phyloP scores from a whole-genome alignment of 2,797 vertebrate species.

The Scomberomorus guttatus region DNA sequence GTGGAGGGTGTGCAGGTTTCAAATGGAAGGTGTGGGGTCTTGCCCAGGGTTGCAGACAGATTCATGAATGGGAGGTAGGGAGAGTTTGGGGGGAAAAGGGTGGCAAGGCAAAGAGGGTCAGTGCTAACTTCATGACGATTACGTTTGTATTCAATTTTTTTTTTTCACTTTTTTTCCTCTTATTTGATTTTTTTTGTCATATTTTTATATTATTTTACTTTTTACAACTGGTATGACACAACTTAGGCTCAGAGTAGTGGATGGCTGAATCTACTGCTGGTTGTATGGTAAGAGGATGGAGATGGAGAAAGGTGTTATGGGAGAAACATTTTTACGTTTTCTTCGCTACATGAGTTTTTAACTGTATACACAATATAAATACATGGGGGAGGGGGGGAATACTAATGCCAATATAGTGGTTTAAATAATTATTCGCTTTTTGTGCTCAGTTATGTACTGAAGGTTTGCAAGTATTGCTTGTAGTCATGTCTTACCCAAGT shows the following conservation, averaged over 20 bases:
- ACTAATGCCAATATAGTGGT: slow-evolving; percentile 57
- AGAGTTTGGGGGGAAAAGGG: slow-evolving; percentile 64
- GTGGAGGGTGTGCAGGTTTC: slow-evolving; percentile 47
- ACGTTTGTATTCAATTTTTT: slow-evolving; percentile 58
- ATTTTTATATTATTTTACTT: slow-evolving; percentile 78
- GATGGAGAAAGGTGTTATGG: slow-evolving; percentile 80
- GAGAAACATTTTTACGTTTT: slow-evolving; percentile 60
- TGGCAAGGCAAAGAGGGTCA: slow-evolving; percentile 79
- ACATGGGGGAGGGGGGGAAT: slow-evolving; percentile 47
- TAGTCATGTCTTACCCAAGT: slow-evolving; percentile 71
- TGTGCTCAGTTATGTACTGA: slow-evolving; percentile 79
- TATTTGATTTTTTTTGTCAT: slow-evolving; percentile 67
- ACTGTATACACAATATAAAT: slow-evolving; percentile 74
- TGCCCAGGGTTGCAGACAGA: slow-evolving; percentile 90
- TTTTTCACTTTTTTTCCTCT: slow-evolving; percentile 49
- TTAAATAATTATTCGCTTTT: slow-evolving; percentile 69
- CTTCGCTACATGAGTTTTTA: slow-evolving; percentile 76
- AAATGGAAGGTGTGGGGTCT: slow-evolving; percentile 73
- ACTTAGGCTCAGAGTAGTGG: slow-evolving; percentile 84
- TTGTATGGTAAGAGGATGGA: slow-evolving; percentile 82
- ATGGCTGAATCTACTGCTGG: slow-evolving; percentile 88
- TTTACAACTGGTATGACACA: slow-evolving; percentile 85
- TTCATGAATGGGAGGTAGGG: slow-evolving; percentile 68
- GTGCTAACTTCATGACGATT: slow-evolving; percentile 72
- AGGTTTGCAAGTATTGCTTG: slow-evolving; percentile 76